Base-by-base conservation (phyloP, 2,888 invertebrate species). In the Pristionchus entomophagus region DNA sequence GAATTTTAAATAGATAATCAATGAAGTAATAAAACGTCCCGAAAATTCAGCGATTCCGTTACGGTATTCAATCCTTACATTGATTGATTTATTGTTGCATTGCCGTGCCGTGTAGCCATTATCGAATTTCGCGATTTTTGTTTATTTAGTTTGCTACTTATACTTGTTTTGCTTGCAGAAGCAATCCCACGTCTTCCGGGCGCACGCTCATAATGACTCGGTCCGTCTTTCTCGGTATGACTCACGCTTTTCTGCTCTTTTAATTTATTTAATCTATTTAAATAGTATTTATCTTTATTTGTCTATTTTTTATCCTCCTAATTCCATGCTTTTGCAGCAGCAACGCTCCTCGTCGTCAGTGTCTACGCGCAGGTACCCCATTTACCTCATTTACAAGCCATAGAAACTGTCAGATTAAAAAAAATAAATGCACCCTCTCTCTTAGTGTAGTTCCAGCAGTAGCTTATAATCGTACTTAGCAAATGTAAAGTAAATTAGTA, bases 41-140 rank as follows among this genome's bases (percentile, higher is more conserved):
- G 41, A 1, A 6, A 69, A n/a, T 10, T 38, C 10, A 8, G n/a
- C 1, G 22, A n/a, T n/a, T 56, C 1, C 38, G 51, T 12, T 51
- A 80, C 78, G 51, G 51, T 51, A 51, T 80, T 41, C 19, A 17
- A 19, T 32, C 51, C 29, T 51, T 41, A 2, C 22, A 51, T 51
- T 49, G 22, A 80, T 80, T 51, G 78, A 51, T 51, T 41, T 49
- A 26, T 80, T 80, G 51, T 80, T 80, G 22, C 8, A n/a, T 80
- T 80, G 29, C 49, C 29, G n/a, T n/a, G n/a, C n/a, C n/a, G n/a
- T n/a, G n/a, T n/a, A n/a, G n/a, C 49, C 45, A 78, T 78, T 17
- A 14, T n/a, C 41, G 29, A 5, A 26, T 29, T 51, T 49, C 78
- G 51, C 29, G 19, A 1, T 51, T 45, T 32, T 80, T 29, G 12